These are phyloP conservation scores for Gila robusta DNA, from an alignment of 2,797 vertebrate species.

Conservation along the genomic window DNA sequence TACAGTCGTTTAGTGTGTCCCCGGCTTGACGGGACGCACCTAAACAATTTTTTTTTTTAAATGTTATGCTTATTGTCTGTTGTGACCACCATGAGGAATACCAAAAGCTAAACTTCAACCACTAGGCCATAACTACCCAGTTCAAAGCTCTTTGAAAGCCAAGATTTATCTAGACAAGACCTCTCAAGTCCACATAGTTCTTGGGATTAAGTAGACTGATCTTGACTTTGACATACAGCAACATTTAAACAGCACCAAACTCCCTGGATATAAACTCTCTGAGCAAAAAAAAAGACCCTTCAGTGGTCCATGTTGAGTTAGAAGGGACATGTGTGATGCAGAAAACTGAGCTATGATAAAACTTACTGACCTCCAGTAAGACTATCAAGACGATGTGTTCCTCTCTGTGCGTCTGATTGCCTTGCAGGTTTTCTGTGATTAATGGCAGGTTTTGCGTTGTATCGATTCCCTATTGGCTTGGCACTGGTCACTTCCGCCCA, in stretches of 20 bases:
- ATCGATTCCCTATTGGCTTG: constrained; percentile 62
- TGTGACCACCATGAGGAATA: not conserved
- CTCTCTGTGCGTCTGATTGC: constrained; percentile 11
- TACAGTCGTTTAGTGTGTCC: too few species aligned
- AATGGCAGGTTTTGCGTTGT: constrained; percentile 51
- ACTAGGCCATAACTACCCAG: not conserved
- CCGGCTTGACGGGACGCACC: not conserved
- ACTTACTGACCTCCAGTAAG: constrained; percentile 37
- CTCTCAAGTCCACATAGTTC: not conserved
- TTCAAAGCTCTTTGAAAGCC: not conserved
- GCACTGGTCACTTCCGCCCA: constrained; percentile 49
- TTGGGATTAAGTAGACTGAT: not conserved
- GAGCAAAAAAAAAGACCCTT: not conserved
- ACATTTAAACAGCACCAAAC: not conserved
- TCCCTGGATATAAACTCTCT: not conserved
- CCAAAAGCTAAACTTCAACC: not conserved
- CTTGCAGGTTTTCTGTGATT: constrained; percentile 19
- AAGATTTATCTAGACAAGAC: not conserved
- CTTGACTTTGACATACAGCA: not conserved
- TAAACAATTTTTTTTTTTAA: not conserved
- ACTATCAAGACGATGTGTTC: not conserved
- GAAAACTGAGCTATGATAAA: not conserved
- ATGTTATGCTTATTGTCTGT: not conserved
- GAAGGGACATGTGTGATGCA: not conserved
- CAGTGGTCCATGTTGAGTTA: not conserved